These are phyloP conservation scores for Aricia agestis DNA, from an alignment of 1,140 invertebrate genomes.

Conservation along the genomic window DNA sequence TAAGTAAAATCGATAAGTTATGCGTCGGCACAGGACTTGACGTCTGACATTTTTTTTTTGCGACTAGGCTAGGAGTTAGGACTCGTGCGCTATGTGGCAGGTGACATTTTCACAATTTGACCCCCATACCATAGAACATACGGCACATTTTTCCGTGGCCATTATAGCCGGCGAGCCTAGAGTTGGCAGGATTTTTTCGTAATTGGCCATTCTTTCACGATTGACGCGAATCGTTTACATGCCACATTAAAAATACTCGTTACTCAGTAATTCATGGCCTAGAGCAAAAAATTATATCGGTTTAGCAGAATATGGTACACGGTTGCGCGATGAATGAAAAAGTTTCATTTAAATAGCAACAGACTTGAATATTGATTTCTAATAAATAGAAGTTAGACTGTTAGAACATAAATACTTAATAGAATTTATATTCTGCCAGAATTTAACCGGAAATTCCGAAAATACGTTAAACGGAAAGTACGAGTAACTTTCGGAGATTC, in stretches of 20 bases:
- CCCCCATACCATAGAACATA: not conserved
- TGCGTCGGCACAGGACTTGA: conserved; percentile 29
- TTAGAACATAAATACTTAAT: too few species aligned
- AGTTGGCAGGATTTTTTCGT: conserved; percentile 20
- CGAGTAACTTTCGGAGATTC: too few species aligned
- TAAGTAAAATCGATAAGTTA: conserved; percentile 27
- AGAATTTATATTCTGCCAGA: too few species aligned
- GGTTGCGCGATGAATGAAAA: not conserved
- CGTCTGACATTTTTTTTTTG: conserved; percentile 29
- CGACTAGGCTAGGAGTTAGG: not conserved
- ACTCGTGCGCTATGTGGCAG: conserved; percentile 12
- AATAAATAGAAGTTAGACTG: too few species aligned
- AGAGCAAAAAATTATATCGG: not conserved
- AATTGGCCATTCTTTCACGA: conserved; percentile 21
- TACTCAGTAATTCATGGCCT: conserved; percentile 14
- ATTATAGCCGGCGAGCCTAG: not conserved
- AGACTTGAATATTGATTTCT: too few species aligned
- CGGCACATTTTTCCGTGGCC: not conserved
- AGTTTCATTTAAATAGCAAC: not conserved
- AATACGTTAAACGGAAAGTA: too few species aligned
- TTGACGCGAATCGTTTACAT: conserved; percentile 21
- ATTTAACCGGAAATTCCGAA: too few species aligned
- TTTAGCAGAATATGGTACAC: not conserved
- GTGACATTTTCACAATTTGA: not conserved
- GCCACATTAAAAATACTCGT: conserved; percentile 19